phyloP scores from a whole-genome alignment of 2,113 vertebrate species.

The Antennarius striatus region DNA sequence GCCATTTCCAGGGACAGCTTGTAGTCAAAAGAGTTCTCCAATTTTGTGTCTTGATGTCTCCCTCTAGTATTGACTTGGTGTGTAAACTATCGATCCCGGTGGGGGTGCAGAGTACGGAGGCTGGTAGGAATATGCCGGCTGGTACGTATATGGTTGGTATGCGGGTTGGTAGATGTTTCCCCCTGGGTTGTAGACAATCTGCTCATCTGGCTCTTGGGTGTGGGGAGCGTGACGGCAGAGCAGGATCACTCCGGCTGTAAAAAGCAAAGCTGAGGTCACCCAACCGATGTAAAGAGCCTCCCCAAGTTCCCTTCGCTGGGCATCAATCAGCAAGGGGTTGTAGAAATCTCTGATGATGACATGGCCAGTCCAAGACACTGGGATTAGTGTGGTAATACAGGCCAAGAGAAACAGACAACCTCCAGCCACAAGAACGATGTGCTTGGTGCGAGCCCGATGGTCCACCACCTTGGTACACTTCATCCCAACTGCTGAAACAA shows the following conservation, averaged over 20 bases:
- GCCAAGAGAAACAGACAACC: constrained; percentile 78
- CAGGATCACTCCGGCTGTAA: constrained; percentile 79
- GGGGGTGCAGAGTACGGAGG: constrained; percentile 70
- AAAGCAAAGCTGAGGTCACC: constrained; percentile 77
- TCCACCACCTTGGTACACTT: constrained; percentile 79
- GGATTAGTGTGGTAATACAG: constrained; percentile 77
- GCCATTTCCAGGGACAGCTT: too few relatives aligned
- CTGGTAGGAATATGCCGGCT: constrained; percentile 67
- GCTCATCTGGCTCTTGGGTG: constrained; percentile 63
- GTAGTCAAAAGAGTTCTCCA: constrained; percentile 9
- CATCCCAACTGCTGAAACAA: constrained; percentile 81
- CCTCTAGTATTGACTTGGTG: constrained; percentile 62
- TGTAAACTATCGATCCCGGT: constrained; percentile 65
- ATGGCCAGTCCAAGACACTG: constrained; percentile 80
- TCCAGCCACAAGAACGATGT: constrained; percentile 76
- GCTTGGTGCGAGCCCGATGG: constrained; percentile 74
- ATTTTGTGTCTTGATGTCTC: constrained; percentile 1
- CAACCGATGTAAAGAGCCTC: constrained; percentile 85
- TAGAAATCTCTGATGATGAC: constrained; percentile 82
- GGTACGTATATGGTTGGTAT: constrained; percentile 67
- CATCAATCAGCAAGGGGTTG: constrained; percentile 80
- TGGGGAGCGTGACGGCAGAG: constrained; percentile 80
- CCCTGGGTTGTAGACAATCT: constrained; percentile 43
- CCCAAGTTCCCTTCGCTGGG: constrained; percentile 81
- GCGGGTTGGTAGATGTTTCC: constrained; percentile 60